phyloP scores from a whole-genome alignment of 2,888 invertebrate species.

The Strigamia transsilvanica region DNA sequence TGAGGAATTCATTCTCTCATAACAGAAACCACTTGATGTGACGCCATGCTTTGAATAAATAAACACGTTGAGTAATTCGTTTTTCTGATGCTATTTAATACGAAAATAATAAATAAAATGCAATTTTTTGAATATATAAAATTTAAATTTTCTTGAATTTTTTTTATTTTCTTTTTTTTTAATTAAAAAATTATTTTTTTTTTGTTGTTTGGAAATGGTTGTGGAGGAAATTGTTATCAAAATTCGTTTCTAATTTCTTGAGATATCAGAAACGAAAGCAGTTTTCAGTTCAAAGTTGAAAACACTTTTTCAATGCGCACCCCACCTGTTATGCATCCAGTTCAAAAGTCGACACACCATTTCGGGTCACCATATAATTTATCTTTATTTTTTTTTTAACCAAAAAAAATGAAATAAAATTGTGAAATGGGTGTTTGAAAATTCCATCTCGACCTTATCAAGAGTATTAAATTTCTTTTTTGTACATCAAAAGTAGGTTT shows the following conservation, averaged over 20 bases:
- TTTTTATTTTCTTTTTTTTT: too few relatives aligned
- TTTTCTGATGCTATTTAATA: neutral
- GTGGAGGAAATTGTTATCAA: constrained; percentile 37
- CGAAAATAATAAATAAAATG: neutral
- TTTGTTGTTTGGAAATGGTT: neutral
- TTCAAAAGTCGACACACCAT: constrained; percentile 26
- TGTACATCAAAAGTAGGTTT: neutral
- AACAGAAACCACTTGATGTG: constrained; percentile 39
- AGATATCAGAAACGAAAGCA: constrained; percentile 46
- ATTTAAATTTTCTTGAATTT: neutral
- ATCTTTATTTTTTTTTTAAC: neutral
- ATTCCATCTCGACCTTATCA: constrained; percentile 3
- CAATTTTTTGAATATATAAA: neutral
- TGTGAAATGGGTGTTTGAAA: neutral
- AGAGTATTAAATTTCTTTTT: constrained; percentile 10
- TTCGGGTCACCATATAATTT: constrained; percentile 42
- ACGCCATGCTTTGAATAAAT: constrained; percentile 24
- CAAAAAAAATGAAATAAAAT: constrained; percentile 3
- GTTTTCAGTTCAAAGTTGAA: constrained; percentile 36
- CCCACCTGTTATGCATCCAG: constrained; percentile 25
- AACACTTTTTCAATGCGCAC: constrained; percentile 37
- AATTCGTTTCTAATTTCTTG: constrained; percentile 39
- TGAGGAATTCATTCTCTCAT: constrained; percentile 27
- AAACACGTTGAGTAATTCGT: neutral
- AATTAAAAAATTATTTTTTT: too few relatives aligned